A percentile compares a stretch with the other conserved stretches of the same genome.
These are phyloP conservation scores for Exephanes ischioxanthus DNA, from an alignment of 2,888 invertebrate genomes.

Conservation along the genomic window DNA sequence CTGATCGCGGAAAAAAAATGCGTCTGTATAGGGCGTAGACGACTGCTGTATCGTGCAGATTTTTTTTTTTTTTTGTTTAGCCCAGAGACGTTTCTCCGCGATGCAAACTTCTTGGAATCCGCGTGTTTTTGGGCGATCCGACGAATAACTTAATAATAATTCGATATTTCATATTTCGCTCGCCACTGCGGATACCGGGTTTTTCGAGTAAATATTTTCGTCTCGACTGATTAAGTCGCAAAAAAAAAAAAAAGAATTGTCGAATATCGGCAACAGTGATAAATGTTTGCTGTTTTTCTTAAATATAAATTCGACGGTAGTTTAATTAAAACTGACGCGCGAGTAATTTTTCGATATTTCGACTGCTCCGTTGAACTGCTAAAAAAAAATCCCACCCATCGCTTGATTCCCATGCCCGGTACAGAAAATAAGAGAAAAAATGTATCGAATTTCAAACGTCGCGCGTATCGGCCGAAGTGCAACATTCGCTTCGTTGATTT, in stretches of 20 bases:
- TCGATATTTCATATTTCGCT: slow-evolving; percentile 28
- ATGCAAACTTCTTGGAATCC: slow-evolving; percentile 33
- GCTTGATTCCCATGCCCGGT: neutral
- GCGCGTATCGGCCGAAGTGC: slow-evolving; percentile 27
- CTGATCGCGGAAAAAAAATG: slow-evolving; percentile 43
- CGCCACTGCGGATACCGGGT: neutral
- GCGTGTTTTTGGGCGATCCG: neutral
- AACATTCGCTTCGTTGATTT: neutral
- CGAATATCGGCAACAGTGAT: too few species aligned
- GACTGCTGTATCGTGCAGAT: slow-evolving; percentile 7
- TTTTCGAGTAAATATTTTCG: neutral
- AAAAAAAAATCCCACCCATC: neutral
- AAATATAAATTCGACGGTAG: too few species aligned
- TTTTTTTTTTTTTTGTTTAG: slow-evolving; percentile 8
- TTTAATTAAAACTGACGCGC: too few species aligned
- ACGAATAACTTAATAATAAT: slow-evolving; percentile 36
- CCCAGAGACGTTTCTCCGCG: slow-evolving; percentile 1
- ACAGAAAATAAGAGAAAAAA: slow-evolving; percentile 1
- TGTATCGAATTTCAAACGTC: slow-evolving; percentile 12
- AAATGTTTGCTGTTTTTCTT: too few species aligned
- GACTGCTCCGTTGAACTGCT: neutral
- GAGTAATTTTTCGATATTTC: neutral
- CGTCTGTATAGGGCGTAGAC: slow-evolving; percentile 1
- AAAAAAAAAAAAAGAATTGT: neutral
- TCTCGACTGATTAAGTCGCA: neutral